phyloP scores from a whole-genome alignment of 2,113 vertebrate species.

The Chauna torquata region DNA sequence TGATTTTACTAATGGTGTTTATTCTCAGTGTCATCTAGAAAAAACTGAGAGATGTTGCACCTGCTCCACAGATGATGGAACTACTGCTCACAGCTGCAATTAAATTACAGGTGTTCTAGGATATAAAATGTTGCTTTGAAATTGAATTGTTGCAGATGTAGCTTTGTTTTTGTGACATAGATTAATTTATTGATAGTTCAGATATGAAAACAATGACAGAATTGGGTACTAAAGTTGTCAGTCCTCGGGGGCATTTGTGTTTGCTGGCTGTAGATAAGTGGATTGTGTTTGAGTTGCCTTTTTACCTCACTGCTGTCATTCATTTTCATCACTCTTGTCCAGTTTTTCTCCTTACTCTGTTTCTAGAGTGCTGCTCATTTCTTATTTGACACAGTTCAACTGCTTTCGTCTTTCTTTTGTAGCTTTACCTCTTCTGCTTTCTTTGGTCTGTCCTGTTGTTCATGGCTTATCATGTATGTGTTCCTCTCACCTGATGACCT shows the following conservation, averaged over 20 bases:
- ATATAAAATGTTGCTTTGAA: neutral
- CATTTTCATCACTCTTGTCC: fast-evolving
- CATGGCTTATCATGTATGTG: fast-evolving
- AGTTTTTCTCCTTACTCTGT: fast-evolving
- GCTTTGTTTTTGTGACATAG: neutral
- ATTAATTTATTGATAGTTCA: neutral
- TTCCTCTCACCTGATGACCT: neutral
- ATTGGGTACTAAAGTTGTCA: neutral
- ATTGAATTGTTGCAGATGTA: neutral
- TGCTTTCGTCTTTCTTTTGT: neutral
- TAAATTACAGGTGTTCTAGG: neutral
- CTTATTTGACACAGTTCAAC: too few relatives aligned
- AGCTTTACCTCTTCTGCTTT: neutral
- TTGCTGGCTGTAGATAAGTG: neutral
- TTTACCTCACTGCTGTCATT: neutral
- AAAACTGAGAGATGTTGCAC: fast-evolving
- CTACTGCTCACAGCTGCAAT: neutral
- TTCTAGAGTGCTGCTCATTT: neutral
- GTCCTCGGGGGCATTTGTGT: neutral
- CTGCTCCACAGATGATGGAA: neutral
- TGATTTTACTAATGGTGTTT: fast-evolving
- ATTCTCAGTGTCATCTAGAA: neutral
- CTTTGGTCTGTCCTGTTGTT: neutral
- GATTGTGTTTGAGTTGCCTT: neutral
- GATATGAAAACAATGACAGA: neutral